Base-by-base conservation (phyloP, 2,797 vertebrate species). In the Glossophaga mutica region DNA sequence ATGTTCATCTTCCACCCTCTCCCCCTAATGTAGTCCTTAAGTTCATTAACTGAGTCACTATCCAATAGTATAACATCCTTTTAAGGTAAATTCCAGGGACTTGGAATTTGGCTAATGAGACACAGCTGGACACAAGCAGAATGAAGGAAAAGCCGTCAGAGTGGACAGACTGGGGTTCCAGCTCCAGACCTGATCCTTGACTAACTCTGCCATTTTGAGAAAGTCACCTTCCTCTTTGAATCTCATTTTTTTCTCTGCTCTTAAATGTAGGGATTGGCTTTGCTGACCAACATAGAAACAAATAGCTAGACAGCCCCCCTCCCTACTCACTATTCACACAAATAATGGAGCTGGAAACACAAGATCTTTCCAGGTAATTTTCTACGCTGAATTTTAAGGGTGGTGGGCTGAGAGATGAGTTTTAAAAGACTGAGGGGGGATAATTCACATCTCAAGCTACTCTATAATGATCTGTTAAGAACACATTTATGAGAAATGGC, bases 301-400 rank as follows among this genome's bases (percentile, higher is more conserved):
- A 86, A 88, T 65, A 81, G 24, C 89, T 85, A 55, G 71, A 73
- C 59, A 93, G 78, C 0, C 10, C 16, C 34, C 74, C 32, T 91
- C 55, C 68, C 46, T 48, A 55, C 71, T 74, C 42, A 44, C 46
- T 70, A 6, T 81, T 74, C 22, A 44, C 42, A 68, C 42, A 86
- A 90, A 96, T 78, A 93, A 94, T 78, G 39, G 57, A 81, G 29
- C 84, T 77, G 74, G 71, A 90, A 90, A 93, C 84, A 78, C 0
- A 3, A 94, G 34, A 84, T 82, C 71, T 97, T 97, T 92, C 92
- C 77, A 96, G 84, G 67, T 96, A 74, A 82, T 95, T 95, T 94
- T 86, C 77, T 95, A 44, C 21, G 22, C n/a, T 78, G 42, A 55
- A 78, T 82, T 95, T 82, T 86, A 77, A 96, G 39, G 44, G 74